Evolutionary conservation across 2,888 invertebrate species (phyloP).

Genomic region (Pandemis heparana): DNA sequence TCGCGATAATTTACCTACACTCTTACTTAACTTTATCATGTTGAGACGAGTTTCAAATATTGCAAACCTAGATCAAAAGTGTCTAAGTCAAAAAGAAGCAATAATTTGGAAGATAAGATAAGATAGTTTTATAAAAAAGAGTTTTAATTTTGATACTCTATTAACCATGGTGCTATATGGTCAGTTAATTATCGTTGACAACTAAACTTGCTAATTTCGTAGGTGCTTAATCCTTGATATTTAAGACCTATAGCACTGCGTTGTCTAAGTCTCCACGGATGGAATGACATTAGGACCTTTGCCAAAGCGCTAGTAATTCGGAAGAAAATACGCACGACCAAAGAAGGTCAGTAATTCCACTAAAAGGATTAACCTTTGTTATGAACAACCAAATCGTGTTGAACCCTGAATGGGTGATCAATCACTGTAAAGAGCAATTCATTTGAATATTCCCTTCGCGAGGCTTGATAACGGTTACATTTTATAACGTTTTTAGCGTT

Average conservation of each 20-base stretch:
- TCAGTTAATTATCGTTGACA: too few relatives aligned
- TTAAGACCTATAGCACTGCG: neutral
- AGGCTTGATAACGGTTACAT: neutral
- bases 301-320: neutral
- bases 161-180: too few relatives aligned
- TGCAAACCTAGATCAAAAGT: too few relatives aligned
- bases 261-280: neutral
- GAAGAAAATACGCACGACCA: slow-evolving; percentile 5
- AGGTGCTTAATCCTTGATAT: neutral
- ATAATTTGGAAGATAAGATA: too few relatives aligned
- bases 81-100: too few relatives aligned
- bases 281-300: slow-evolving; percentile 4
- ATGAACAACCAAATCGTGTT: neutral
- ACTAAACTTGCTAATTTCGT: too few relatives aligned
- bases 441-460: slow-evolving; percentile 13
- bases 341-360: slow-evolving; percentile 15
- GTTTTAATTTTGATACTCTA: too few relatives aligned
- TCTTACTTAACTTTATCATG: too few relatives aligned
- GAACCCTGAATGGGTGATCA: slow-evolving; percentile 8
- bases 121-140: too few relatives aligned
- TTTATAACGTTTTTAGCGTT: neutral
- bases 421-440: slow-evolving; percentile 16
- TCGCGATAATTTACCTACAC: too few relatives aligned
- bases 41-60: too few relatives aligned
- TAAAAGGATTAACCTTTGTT: slow-evolving; percentile 24